Base-by-base conservation (phyloP, 2,888 invertebrate genomes). In the Chrysina gloriosa region DNA sequence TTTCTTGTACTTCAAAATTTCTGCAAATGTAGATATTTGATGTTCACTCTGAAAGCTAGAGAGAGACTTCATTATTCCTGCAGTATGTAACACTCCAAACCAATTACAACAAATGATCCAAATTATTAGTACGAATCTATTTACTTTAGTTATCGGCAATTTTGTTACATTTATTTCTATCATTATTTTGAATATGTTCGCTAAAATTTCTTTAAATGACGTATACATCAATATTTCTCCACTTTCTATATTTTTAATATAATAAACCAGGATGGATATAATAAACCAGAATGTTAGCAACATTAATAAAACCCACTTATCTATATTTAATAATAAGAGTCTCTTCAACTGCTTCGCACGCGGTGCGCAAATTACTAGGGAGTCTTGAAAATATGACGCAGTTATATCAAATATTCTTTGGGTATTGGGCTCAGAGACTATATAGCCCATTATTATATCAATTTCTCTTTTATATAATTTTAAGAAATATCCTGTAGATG, bases 351-450 rank as follows among this genome's bases (percentile, higher is more conserved):
- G 70, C 45, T 76, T 74, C 1, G 80, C 77, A 63, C 79, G 79
- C 0, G 81, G 80, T 3, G 79, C 80, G 31, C 82, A 80, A 79
- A 80, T 81, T 0, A 77, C 72, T 3, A 81, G 68, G 2, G 77
- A 75, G 68, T 82, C 82, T 48, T 78, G 77, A 21, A 76, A 70
- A 69, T 81, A 81, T 1, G 80, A 75, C 2, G 74, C 61, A n/a
- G 78, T 78, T n/a, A 75, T 65, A 66, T 82, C 82, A 34, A 82
- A 78, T 67, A 70, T 71, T 7, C 67, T 47, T 39, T 76, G 73
- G 23, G 77, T 72, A 14, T 75, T 70, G 2, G 70, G 70, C n/a
- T 77, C 77, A 9, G 78, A 77, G 1, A 77, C 77, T 48, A 81
- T 77, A 9, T 79, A 78, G 0, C 81, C 81, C 16, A 82, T 72